Conservation (phyloP, 2,888 invertebrate species). For the Coremacera marginata region DNA sequence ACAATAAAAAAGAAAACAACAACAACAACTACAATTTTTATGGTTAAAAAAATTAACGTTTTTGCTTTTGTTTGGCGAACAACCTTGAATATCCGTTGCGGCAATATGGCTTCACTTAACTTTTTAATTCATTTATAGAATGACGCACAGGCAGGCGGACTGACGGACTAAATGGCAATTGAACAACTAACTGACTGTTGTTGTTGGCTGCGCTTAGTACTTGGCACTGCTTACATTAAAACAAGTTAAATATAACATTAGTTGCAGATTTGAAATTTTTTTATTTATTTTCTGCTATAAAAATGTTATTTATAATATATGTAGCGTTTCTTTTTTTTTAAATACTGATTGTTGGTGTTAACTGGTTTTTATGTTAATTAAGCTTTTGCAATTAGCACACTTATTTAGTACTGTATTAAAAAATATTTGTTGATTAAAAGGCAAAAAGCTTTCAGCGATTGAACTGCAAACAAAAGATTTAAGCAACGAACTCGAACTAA, state of each 20-base stretch:
- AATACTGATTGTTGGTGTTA: too few relatives aligned
- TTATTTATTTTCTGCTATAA: not conserved
- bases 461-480: too few relatives aligned
- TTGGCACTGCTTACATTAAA: slow-evolving; percentile 1
- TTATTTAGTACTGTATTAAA: too few relatives aligned
- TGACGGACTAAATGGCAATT: not conserved
- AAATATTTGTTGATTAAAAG: too few relatives aligned
- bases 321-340: not conserved
- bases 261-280: not conserved
- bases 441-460: too few relatives aligned
- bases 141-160: not conserved
- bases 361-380: too few relatives aligned
- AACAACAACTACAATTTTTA: not conserved
- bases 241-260: not conserved
- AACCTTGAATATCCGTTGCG: slow-evolving; percentile 37
- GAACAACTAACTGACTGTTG: not conserved
- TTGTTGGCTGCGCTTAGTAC: not conserved
- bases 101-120: not conserved
- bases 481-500: too few relatives aligned
- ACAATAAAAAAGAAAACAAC: not conserved
- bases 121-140: not conserved
- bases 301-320: not conserved
- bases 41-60: not conserved
- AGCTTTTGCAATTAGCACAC: too few relatives aligned
- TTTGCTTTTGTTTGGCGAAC: slow-evolving; percentile 1